These are phyloP conservation scores for Erpetoichthys calabaricus DNA, from an alignment of 2,797 vertebrate species.

Conservation along the genomic window DNA sequence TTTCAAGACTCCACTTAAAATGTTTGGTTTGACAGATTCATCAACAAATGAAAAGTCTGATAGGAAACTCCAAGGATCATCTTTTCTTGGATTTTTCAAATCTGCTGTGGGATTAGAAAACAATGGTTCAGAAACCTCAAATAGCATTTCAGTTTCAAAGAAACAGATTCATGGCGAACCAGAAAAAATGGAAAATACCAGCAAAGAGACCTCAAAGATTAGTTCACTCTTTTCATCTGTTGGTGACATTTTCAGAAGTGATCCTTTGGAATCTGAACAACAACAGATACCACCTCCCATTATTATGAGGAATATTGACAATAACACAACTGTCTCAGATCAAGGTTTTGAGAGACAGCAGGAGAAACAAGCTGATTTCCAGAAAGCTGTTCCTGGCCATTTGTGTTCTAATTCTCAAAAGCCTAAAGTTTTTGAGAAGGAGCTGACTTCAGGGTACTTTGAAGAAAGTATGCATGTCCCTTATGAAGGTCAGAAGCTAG, in stretches of 20 bases:
- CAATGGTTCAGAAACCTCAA: conserved; percentile 28
- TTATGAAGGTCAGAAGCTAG: no score
- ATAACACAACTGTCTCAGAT: no score
- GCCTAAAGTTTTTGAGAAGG: no score
- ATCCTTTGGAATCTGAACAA: conserved; percentile 22
- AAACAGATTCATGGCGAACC: conserved; percentile 15
- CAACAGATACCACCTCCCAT: neutral
- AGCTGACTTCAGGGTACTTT: no score
- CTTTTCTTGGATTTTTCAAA: conserved; percentile 72
- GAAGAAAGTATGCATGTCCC: no score
- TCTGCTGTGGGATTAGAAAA: conserved; percentile 54
- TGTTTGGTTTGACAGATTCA: conserved; percentile 35
- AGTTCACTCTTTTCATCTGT: conserved; percentile 70
- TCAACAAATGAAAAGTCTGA: conserved; percentile 27
- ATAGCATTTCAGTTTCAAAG: conserved; percentile 13
- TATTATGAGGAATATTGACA: no score
- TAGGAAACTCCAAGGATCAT: conserved; percentile 51
- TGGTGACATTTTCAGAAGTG: conserved; percentile 63
- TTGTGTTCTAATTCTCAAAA: no score
- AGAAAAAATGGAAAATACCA: conserved; percentile 27
- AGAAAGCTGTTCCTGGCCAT: no score
- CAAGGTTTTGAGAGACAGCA: conserved; percentile 7
- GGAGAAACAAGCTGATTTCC: conserved; percentile 7
- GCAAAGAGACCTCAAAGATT: conserved; percentile 48
- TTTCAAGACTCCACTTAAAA: conserved; percentile 47